Evolutionary conservation across 2,113 vertebrate species (phyloP), one percentile per base, ranked within the genome.

Genomic region (Pollimyrus isidori): DNA sequence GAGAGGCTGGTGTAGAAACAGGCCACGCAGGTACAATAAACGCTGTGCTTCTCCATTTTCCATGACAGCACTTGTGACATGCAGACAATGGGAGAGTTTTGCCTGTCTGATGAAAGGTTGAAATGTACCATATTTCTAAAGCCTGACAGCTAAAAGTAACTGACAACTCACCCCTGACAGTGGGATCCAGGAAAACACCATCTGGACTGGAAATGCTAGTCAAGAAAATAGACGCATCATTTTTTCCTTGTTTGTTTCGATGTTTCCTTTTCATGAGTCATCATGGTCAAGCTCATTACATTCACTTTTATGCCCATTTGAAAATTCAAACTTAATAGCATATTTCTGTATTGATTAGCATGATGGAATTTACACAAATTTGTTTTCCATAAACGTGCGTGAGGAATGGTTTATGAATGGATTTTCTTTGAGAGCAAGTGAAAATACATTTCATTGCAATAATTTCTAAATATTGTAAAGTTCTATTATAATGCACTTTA

Each of bases 291-390:
- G 76, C 19, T 21, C 7, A 83, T 83, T 46, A 46, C 17, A 83
- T 83, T 83, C 7, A 19, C 17, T 48, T 83, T 83, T 46, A 48
- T n/a, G 11, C 80, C 80, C 7, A n/a, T 83, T 83, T 83, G 80
- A 83, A 83, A 83, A 73, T 73, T 83, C 35, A 83, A 83, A 83
- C 30, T 48, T 83, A 23, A 83, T 83, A 83, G 21, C 19, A 83
- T 48, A 83, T 83, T 76, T 76, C 4, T 76, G 69, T 26, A 39
- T 39, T 83, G 42, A 48, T 83, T 46, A 83, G 80, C 21, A 7
- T 83, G 42, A 83, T 83, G 42, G 39, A 42, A 46, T 83, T 83
- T 83, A 48, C 45, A 21, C 80, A 48, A 48, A 83, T 46, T 48
- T 83, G 9, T 83, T 83, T 83, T 83, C 42, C 80, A 48, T 42